Percentiles rank a stretch among this genome's conserved stretches.
These are phyloP conservation scores for Drosophila bunnanda DNA, from an alignment of 2,888 invertebrate genomes.

Conservation along the genomic window DNA sequence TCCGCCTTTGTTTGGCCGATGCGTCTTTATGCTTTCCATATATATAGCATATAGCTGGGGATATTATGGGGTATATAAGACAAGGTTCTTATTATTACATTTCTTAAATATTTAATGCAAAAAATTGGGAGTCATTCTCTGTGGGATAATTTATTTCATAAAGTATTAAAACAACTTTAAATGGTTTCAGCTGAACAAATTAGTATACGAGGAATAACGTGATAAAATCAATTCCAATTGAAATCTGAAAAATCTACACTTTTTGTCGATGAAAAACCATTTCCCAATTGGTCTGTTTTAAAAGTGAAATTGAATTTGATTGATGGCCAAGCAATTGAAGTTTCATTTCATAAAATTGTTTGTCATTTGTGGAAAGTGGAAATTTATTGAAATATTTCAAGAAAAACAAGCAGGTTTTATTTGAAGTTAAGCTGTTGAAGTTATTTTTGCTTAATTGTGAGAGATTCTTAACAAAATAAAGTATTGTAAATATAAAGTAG, in stretches of 20 bases:
- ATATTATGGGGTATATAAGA: constrained; percentile 15
- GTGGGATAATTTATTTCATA: too few species aligned
- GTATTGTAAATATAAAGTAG: too few species aligned
- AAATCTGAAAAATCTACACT: too few species aligned
- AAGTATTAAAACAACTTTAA: too few species aligned
- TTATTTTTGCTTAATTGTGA: too few species aligned
- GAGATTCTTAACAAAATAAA: too few species aligned
- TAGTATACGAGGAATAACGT: neutral
- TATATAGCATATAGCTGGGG: constrained; percentile 49
- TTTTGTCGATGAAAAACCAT: neutral
- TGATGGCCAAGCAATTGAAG: constrained; percentile 3
- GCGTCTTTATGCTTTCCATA: constrained; percentile 56
- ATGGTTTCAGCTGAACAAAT: neutral
- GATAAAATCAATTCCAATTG: neutral
- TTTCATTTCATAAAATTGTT: constrained; percentile 2
- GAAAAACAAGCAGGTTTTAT: neutral
- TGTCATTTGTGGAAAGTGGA: neutral
- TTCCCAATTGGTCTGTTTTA: neutral
- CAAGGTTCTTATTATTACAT: neutral
- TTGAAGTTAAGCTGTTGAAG: too few species aligned
- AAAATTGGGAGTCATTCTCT: too few species aligned
- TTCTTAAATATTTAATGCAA: too few species aligned
- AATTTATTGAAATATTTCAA: neutral
- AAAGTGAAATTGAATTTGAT: constrained; percentile 10
- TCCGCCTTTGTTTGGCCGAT: constrained; percentile 63